Conservation (phyloP, 1,140 invertebrate genomes). For the Psix sp. region DNA sequence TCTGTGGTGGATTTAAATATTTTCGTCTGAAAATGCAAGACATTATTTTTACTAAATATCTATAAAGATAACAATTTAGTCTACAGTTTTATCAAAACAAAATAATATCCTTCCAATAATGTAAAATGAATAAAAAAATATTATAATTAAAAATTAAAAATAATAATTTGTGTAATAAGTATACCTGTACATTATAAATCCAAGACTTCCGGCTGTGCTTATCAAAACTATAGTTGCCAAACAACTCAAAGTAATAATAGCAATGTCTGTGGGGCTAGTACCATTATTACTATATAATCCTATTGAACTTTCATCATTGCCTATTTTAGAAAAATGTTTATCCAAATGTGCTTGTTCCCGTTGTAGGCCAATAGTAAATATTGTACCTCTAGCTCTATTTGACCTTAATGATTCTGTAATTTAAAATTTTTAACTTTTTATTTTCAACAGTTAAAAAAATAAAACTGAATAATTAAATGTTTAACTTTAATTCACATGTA, state of each 20-base stretch:
- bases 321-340: conserved; percentile 57
- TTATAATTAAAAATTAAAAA: not conserved
- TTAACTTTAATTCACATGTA: too few relatives aligned
- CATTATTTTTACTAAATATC: too few relatives aligned
- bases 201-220: conserved; percentile 82
- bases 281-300: conserved; percentile 38
- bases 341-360: conserved; percentile 62
- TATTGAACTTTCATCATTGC: conserved; percentile 42
- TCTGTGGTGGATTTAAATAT: conserved; percentile 88
- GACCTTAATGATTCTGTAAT: conserved; percentile 64
- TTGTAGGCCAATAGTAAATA: conserved; percentile 65
- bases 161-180: not conserved
- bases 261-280: conserved; percentile 79
- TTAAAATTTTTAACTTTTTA: too few relatives aligned
- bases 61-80: too few relatives aligned
- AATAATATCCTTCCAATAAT: too few relatives aligned
- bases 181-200: conserved; percentile 84
- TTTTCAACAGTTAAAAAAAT: too few relatives aligned
- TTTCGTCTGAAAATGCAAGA: conserved; percentile 76
- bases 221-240: conserved; percentile 82
- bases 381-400: conserved; percentile 67
- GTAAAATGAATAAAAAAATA: too few relatives aligned
- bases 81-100: too few relatives aligned
- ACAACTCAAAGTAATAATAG: conserved; percentile 84
- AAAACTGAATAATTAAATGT: too few relatives aligned